These are phyloP conservation scores for Venustoraphidia nigricollis DNA, from an alignment of 2,888 invertebrate genomes.

Conservation along the genomic window DNA sequence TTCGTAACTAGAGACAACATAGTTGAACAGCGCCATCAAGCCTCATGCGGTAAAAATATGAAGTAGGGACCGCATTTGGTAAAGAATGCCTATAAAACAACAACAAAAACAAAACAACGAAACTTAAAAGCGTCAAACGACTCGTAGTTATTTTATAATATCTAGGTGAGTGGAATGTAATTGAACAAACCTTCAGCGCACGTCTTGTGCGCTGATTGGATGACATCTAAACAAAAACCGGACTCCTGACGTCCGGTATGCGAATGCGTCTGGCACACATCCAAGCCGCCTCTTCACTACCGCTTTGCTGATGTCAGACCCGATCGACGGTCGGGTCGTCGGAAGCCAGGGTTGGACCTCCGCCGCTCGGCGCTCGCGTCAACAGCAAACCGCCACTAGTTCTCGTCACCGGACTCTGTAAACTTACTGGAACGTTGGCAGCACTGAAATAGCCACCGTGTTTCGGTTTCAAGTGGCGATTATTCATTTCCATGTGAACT, in stretches of 20 bases:
- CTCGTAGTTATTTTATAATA: too few species aligned
- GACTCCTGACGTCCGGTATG: slow-evolving; percentile 16
- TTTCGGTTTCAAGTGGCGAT: slow-evolving; percentile 72
- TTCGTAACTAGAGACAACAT: too few species aligned
- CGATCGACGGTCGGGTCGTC: not conserved
- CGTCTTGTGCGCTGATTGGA: too few species aligned
- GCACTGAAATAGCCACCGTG: slow-evolving; percentile 68
- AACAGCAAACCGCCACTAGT: not conserved
- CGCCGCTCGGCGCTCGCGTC: not conserved
- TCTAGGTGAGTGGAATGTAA: too few species aligned
- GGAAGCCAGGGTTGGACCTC: too few species aligned
- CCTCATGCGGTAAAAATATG: too few species aligned
- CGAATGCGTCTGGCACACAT: slow-evolving; percentile 17
- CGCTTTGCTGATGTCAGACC: slow-evolving; percentile 8
- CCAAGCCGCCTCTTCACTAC: slow-evolving; percentile 16
- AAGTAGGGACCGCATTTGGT: too few species aligned
- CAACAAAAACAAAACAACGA: too few species aligned
- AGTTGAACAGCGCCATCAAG: too few species aligned
- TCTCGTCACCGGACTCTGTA: slow-evolving; percentile 22
- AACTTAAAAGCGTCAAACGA: too few species aligned
- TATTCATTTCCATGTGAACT: slow-evolving; percentile 86
- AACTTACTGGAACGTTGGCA: slow-evolving; percentile 27
- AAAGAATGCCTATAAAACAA: too few species aligned
- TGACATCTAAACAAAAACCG: slow-evolving; percentile 15
- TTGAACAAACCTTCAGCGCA: too few species aligned